Base-by-base conservation (phyloP, 2,113 vertebrate species). In the Nestor notabilis region DNA sequence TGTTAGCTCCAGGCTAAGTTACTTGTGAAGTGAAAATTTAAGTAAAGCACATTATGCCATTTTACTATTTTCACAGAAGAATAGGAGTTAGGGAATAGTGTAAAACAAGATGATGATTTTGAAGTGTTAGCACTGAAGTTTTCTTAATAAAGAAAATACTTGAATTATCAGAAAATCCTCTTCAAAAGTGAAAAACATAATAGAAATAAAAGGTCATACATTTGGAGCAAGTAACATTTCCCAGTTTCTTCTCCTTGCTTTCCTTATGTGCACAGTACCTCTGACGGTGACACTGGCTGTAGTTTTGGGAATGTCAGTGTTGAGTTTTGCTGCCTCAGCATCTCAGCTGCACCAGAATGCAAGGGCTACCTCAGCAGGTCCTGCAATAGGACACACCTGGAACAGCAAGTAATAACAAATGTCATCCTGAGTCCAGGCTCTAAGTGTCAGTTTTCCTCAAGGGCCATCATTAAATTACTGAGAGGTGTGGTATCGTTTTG, bases 391-490 rank as follows among this genome's bases (percentile, higher is more conserved):
- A 49, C 56, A 41, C 10, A 33, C 19, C 21, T 21, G 55, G 75
- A 77, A 13, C 1, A 7, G 19, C 50, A 31, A 28, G 17, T 13
- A 49, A 17, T 39, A 50, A 46, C 24, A 37, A 29, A 44, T 11
- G 8, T 31, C 20, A 37, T 29, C 18, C n/a, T 2, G 17, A 66
- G 55, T 52, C 14, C 31, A 33, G 46, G 35, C 50, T 78, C 28
- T 24, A 19, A 63, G 35, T n/a, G 24, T 28, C 21, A 41, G 41
- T 43, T 83, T 27, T 39, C 46, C 85, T 81, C 33, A 0, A 25
- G 10, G 37, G 33, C 20, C 27, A 4, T 8, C 35, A 5, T 46
- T 19, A 28, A 33, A 27, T 8, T 7, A 0, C 49, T 20, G 3
- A 47, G 53, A 39, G 11, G 1, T 23, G 31, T 69, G 43, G 9